These are phyloP conservation scores for Falco punctatus DNA, from an alignment of 2,113 vertebrate genomes.

Conservation along the genomic window DNA sequence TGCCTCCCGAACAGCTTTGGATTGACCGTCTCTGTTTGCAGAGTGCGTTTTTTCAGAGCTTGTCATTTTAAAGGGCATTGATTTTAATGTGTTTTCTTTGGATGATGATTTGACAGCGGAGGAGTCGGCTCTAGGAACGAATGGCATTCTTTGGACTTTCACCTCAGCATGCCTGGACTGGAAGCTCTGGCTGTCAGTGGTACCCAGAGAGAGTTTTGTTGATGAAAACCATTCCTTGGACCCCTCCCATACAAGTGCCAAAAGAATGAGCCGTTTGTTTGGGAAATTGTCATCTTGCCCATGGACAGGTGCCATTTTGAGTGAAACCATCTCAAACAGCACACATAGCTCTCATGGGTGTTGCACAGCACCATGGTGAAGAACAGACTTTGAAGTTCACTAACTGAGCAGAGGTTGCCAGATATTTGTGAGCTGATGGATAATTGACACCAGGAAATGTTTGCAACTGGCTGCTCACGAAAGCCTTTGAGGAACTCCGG, in stretches of 20 bases:
- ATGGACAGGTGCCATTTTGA: not conserved
- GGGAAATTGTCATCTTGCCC: not conserved
- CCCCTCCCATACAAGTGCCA: not conserved
- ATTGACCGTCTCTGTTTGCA: not conserved
- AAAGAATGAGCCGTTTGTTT: conserved; percentile 23
- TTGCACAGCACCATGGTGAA: not conserved
- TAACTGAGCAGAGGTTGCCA: not conserved
- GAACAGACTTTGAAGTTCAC: not conserved
- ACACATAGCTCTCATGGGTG: rapidly evolving
- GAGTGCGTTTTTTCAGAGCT: not conserved
- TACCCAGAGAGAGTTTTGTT: conserved; percentile 18
- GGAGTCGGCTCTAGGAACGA: not conserved
- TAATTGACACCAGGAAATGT: not conserved
- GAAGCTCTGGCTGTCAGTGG: not conserved
- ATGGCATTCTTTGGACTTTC: conserved; percentile 18
- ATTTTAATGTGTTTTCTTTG: conserved; percentile 57
- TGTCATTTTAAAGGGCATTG: conserved; percentile 14
- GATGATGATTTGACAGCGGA: not conserved
- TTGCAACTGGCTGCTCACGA: not conserved
- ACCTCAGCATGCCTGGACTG: not conserved
- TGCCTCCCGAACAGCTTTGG: not conserved
- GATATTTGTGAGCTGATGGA: not conserved
- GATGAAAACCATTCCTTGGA: not conserved
- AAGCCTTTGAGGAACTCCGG: not conserved
- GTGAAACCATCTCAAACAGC: not conserved